A percentile compares a stretch with the other conserved stretches of the same genome.
Evolutionary conservation across 2,888 invertebrate species (phyloP).

Genomic region (Bhutanitis thaidina): DNA sequence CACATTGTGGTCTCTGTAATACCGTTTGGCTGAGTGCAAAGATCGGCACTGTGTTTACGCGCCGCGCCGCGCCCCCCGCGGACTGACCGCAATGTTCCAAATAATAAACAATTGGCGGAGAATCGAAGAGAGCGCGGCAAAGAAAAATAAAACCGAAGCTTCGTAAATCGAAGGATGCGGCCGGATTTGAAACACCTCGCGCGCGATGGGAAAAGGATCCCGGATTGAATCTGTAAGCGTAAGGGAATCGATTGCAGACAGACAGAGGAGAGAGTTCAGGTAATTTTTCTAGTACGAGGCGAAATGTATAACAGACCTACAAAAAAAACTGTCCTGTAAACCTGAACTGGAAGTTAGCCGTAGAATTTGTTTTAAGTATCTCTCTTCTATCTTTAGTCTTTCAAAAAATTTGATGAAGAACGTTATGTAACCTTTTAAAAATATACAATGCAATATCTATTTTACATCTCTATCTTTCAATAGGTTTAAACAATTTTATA

Average conservation of each 20-base stretch:
- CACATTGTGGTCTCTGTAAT: slow-evolving; percentile 21
- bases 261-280: slow-evolving; percentile 40
- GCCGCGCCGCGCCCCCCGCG: slow-evolving; percentile 7
- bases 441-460: too few relatives aligned
- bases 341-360: too few relatives aligned
- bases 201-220: slow-evolving; percentile 32
- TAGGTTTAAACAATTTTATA: too few relatives aligned
- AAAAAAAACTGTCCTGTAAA: too few relatives aligned
- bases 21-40: background rate
- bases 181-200: slow-evolving; percentile 39
- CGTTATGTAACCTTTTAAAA: too few relatives aligned
- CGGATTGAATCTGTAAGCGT: slow-evolving; percentile 26
- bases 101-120: slow-evolving; percentile 10
- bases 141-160: slow-evolving; percentile 1
- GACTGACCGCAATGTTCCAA: slow-evolving; percentile 10
- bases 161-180: background rate
- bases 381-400: too few relatives aligned
- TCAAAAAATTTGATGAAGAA: too few relatives aligned
- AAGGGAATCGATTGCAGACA: slow-evolving; percentile 33
- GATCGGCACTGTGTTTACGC: slow-evolving; percentile 25
- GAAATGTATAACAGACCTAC: background rate
- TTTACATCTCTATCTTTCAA: too few relatives aligned
- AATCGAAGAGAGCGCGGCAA: slow-evolving; percentile 8
- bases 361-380: too few relatives aligned
- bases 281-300: slow-evolving; percentile 20